Evolutionary conservation across 2,113 vertebrate species (phyloP), one percentile per base, ranked within the genome.

Genomic region (Oryzias melastigma): DNA sequence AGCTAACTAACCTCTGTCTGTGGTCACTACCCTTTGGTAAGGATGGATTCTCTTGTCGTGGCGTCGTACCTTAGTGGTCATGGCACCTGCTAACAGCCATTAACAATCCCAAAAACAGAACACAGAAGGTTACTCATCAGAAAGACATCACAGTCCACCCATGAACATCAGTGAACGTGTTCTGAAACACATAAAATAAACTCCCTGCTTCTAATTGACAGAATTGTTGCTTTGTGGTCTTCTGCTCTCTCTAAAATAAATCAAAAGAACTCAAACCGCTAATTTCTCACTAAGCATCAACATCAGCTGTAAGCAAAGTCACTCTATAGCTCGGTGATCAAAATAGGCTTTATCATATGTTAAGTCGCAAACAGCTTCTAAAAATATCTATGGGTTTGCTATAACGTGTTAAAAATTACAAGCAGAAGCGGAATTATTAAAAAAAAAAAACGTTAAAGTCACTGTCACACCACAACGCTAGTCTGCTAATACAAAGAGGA

Each of bases 21-120:
- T 94, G 95, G 95, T 96, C 96, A 98, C 93, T 96, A 99, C 94
- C 97, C 97, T 99, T 98, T 98, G 97, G 96, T 99, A 99, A 98
- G 97, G 97, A 96, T 98, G 97, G 95, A 98, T 95, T 91, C 97
- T 96, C 95, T 98, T 97, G 94, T 99, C 97, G 94, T 98, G 96
- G 95, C 97, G 98, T 95, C 97, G 97, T 93, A 98, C 94, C 96
- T 99, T 98, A 98, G 96, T 94, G 93, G 96, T 95, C 96, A 99
- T 95, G 92, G 97, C 97, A 97, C 97, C 97, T 99, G 98, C 95
- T 99, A 94, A 95, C 93, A 95, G 94, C 92, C 93, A 94, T 95
- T 85, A 83, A 96, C 84, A 83, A 95, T 87, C 93, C 95, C 96
- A 97, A 95, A 22, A 93, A 96, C 95, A 98, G 93, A 94, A 96